A percentile compares a stretch with the other conserved stretches of the same genome.
These are phyloP conservation scores for Todiramphus chloris DNA, from an alignment of 2,113 vertebrate species.

Conservation along the genomic window DNA sequence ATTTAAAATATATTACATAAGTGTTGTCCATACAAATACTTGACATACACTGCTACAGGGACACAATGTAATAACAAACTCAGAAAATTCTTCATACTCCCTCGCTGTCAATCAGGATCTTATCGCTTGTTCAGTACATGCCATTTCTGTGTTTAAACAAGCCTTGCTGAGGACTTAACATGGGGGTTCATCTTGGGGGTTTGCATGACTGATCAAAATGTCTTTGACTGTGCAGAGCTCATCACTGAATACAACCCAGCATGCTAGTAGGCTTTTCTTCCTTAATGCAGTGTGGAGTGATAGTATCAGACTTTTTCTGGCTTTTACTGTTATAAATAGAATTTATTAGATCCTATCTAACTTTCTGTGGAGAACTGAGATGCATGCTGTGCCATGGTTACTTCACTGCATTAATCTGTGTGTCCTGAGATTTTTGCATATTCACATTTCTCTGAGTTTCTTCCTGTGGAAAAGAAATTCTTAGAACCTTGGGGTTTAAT, in stretches of 20 bases:
- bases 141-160: not conserved
- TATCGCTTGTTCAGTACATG: not conserved
- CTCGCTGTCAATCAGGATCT: not conserved
- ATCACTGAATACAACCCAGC: not conserved
- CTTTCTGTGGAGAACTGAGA: not conserved
- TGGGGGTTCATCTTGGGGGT: not conserved
- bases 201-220: constrained; percentile 1
- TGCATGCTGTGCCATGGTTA: not conserved
- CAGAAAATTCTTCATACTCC: not conserved
- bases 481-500: constrained; percentile 27
- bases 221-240: not conserved
- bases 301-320: not conserved
- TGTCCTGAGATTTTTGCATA: not conserved
- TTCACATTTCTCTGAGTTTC: not conserved
- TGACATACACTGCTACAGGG: not conserved
- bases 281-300: not conserved
- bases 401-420: constrained; percentile 20
- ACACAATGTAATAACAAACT: not conserved
- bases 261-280: not conserved
- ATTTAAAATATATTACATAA: not conserved
- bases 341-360: not conserved
- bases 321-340: not conserved
- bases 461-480: not conserved
- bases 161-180: not conserved
- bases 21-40: not conserved